Percentiles rank a stretch among this genome's conserved stretches.
phyloP scores from a whole-genome alignment of 2,797 vertebrate species.

The Pseudochromis fuscus region DNA sequence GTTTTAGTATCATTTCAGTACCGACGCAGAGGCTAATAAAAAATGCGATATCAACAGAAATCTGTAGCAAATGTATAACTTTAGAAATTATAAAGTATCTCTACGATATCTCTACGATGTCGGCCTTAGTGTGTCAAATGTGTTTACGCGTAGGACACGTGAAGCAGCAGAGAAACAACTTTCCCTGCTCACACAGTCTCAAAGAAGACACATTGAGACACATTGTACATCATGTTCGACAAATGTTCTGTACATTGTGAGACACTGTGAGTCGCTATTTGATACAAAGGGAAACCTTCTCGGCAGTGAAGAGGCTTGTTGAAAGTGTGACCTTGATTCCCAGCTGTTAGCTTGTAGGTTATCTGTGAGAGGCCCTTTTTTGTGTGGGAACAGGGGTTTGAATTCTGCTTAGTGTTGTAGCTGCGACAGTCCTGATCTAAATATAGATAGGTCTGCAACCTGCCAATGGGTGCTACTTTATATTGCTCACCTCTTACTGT shows the following conservation, averaged over 20 bases:
- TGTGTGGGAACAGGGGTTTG: conserved; percentile 66
- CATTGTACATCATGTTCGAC: background rate
- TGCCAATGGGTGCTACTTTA: conserved; percentile 65
- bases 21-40: background rate
- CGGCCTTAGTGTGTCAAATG: too few species aligned
- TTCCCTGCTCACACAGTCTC: background rate
- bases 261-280: background rate
- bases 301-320: conserved; percentile 18
- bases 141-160: background rate
- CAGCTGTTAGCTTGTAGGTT: conserved; percentile 58
- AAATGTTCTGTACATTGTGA: conserved; percentile 1
- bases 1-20: background rate
- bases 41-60: conserved; percentile 25
- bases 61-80: conserved; percentile 16
- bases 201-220: background rate
- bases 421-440: conserved; percentile 80
- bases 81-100: too few species aligned
- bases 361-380: conserved; percentile 55
- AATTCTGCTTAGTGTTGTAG: conserved; percentile 74
- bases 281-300: conserved; percentile 8
- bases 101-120: too few species aligned
- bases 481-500: conserved; percentile 54
- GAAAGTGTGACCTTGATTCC: conserved; percentile 64
- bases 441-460: conserved; percentile 80
- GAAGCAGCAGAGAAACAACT: background rate